Conservation (phyloP, 2,113 vertebrate species). For the Mormoops blainvillei region DNA sequence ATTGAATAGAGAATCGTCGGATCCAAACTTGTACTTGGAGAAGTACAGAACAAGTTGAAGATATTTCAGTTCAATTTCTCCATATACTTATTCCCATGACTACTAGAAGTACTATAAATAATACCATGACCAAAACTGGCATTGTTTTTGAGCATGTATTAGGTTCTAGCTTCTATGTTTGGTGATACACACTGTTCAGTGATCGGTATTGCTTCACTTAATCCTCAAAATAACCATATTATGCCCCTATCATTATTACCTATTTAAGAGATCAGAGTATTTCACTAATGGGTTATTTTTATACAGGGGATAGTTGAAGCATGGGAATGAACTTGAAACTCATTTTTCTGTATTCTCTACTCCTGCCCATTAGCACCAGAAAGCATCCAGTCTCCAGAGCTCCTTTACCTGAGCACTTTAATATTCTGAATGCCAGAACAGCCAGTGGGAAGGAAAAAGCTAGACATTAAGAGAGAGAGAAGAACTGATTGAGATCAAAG, state of each 20-base stretch:
- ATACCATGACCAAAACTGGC: not conserved
- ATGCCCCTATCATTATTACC: not conserved
- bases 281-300: not conserved
- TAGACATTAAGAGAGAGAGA: not conserved
- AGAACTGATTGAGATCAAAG: not conserved
- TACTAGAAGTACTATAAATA: not conserved
- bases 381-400: not conserved
- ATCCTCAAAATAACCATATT: not conserved
- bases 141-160: not conserved
- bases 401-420: not conserved
- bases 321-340: not conserved
- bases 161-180: not conserved
- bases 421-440: not conserved
- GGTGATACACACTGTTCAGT: not conserved
- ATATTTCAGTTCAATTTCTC: not conserved
- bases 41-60: not conserved
- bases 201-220: not conserved
- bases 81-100: not conserved
- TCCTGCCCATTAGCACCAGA: not conserved
- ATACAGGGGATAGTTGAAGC: not conserved
- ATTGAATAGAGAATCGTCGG: not conserved
- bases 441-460: not conserved
- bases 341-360: not conserved
- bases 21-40: not conserved
- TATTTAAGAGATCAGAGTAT: not conserved